These are phyloP conservation scores for Strigops habroptila DNA, from an alignment of 2,113 vertebrate genomes.

Conservation along the genomic window DNA sequence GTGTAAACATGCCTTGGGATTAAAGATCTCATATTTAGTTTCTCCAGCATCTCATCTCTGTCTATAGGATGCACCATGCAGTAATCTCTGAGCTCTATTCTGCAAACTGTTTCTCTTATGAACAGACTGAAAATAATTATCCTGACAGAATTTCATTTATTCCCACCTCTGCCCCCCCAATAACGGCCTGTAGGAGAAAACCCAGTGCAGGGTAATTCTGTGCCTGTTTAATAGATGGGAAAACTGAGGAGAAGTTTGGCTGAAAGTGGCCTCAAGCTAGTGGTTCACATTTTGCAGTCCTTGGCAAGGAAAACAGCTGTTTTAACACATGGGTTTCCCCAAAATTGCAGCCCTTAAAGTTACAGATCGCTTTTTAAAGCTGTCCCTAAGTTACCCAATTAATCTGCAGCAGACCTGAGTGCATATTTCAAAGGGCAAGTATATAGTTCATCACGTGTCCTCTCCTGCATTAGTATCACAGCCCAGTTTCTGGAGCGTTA, in stretches of 20 bases:
- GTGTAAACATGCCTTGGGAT: conserved; percentile 12
- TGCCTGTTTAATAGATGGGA: neutral
- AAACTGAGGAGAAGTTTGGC: neutral
- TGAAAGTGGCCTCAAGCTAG: neutral
- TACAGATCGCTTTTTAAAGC: neutral
- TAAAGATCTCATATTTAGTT: neutral
- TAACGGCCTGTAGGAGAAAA: neutral
- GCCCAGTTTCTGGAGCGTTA: neutral
- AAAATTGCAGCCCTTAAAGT: neutral
- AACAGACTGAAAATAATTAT: neutral
- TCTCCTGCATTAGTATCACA: neutral
- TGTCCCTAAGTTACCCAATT: neutral
- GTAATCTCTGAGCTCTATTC: neutral
- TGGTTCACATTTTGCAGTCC: neutral
- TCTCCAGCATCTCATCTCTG: neutral
- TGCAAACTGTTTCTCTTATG: neutral
- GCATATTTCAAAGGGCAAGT: neutral
- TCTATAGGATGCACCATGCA: neutral
- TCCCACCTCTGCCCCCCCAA: neutral
- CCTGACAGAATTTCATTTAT: neutral
- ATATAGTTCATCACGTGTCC: neutral
- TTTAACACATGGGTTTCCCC: neutral
- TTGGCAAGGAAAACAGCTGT: neutral
- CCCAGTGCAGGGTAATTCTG: neutral
- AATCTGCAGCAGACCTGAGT: neutral